Evolutionary conservation across 2,797 vertebrate genomes (phyloP), one percentile per base, ranked within the genome.

Genomic region (Coilia nasus): DNA sequence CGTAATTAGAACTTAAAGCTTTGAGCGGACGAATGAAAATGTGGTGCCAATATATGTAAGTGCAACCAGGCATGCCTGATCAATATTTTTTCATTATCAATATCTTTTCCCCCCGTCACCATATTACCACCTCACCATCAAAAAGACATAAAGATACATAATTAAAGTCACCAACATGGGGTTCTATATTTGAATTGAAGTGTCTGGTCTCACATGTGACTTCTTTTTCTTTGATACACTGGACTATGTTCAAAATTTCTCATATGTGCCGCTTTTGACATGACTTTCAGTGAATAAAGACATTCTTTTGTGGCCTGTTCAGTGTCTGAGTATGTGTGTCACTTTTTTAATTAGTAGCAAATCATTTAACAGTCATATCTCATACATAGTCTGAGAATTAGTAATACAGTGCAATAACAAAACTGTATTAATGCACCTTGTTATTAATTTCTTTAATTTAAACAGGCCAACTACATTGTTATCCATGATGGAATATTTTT

Each of bases 281-380:
- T 78, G 0, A 78, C 31, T 78, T 44, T 78, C 71, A 78, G 71
- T 44, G 71, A 78, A 78, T 78, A 78, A 78, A 78, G 71, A 78
- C 35, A 78, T 78, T 78, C 31, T 78, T 78, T 78, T 11, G 71
- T 78, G 71, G 71, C 71, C 41, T 44, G 71, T 78, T 78, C 71
- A 78, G 71, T 41, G 31, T 78, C 35, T 41, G 25, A 44, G 71
- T 78, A 41, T 44, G 57, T 59, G 21, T 21, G 14, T 71, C 11
- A 28, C 6, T 19, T 44, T 6, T 9, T 78, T n/a, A n/a, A 14
- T 19, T 17, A 44, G 71, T 9, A 78, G 10, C 57, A 59, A 4
- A 59, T 59, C 50, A 54, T 54, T 54, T 41, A 41, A 41, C 35
- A 64, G 15, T 15, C 28, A 31, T n/a, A 71, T 2, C 25, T 67